Conservation (phyloP, 2,888 invertebrate species). For the Cheilosia scutellata region DNA sequence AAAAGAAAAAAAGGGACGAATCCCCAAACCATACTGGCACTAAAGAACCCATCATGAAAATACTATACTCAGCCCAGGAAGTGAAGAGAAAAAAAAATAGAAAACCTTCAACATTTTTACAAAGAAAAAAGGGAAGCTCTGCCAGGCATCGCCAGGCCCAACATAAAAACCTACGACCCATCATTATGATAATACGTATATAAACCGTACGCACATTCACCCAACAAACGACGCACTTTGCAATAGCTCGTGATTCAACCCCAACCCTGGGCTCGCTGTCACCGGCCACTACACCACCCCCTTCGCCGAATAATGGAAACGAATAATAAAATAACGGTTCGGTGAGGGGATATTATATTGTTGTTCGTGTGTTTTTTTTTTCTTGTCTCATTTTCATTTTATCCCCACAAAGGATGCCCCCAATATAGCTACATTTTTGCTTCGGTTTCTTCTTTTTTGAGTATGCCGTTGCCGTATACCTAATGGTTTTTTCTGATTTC, state of each 20-base stretch:
- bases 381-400: constrained; percentile 25
- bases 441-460: constrained; percentile 15
- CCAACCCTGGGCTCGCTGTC: constrained; percentile 45
- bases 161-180: constrained; percentile 72
- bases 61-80: constrained; percentile 1
- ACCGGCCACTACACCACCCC: constrained; percentile 33
- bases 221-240: constrained; percentile 68
- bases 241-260: constrained; percentile 64
- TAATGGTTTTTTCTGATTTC: constrained; percentile 57
- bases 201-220: constrained; percentile 65
- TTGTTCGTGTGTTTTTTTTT: constrained; percentile 4
- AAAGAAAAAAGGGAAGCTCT: constrained; percentile 34
- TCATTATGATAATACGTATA: constrained; percentile 73
- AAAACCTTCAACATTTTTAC: constrained; percentile 40
- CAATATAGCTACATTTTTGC: constrained; percentile 20
- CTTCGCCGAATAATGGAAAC: constrained; percentile 65
- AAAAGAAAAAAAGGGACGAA: constrained; percentile 6
- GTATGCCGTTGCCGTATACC: constrained; percentile 22
- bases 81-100: constrained; percentile 7
- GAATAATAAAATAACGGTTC: constrained; percentile 70
- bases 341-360: constrained; percentile 13
- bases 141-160: constrained; percentile 35
- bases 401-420: constrained; percentile 35
- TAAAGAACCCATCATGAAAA: constrained; percentile 60
- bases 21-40: constrained; percentile 5